Conservation (phyloP, 1,140 invertebrate species). For the Scaptomyza pallida region DNA sequence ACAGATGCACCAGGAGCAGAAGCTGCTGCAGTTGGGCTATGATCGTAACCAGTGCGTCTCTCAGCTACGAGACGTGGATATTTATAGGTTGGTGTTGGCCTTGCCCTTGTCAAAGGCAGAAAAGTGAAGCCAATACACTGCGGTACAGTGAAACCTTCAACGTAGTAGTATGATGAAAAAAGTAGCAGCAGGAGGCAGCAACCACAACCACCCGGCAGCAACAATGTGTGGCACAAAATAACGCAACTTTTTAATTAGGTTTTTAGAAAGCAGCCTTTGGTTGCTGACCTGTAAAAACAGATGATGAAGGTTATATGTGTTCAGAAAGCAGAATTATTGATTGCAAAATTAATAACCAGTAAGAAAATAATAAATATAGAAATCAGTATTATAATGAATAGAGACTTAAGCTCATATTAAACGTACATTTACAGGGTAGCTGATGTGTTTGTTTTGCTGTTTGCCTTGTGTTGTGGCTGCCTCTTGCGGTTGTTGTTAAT, state of each 20-base stretch:
- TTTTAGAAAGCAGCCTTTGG: slow-evolving; percentile 43
- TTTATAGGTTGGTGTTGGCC: slow-evolving; percentile 45
- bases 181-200: slow-evolving; percentile 3
- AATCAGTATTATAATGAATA: background rate
- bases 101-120: background rate
- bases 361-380: too few species aligned
- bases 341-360: too few species aligned
- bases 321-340: background rate
- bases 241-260: slow-evolving; percentile 69
- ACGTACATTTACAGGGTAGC: slow-evolving; percentile 3
- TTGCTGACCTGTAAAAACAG: background rate
- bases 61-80: slow-evolving; percentile 41
- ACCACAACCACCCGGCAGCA: slow-evolving; percentile 11
- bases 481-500: slow-evolving; percentile 46
- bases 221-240: slow-evolving; percentile 39
- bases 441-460: slow-evolving; percentile 1
- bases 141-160: too few species aligned
- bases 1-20: slow-evolving; percentile 24
- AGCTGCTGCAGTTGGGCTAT: slow-evolving; percentile 46
- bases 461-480: slow-evolving; percentile 11
- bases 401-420: too few species aligned
- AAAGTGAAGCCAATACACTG: background rate
- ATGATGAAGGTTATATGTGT: background rate
- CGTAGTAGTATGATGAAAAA: slow-evolving; percentile 3
- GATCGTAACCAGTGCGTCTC: slow-evolving; percentile 23